Percentiles rank a stretch among this genome's conserved stretches.
phyloP scores from a whole-genome alignment of 2,888 invertebrate species.

The Panorpa germanica region DNA sequence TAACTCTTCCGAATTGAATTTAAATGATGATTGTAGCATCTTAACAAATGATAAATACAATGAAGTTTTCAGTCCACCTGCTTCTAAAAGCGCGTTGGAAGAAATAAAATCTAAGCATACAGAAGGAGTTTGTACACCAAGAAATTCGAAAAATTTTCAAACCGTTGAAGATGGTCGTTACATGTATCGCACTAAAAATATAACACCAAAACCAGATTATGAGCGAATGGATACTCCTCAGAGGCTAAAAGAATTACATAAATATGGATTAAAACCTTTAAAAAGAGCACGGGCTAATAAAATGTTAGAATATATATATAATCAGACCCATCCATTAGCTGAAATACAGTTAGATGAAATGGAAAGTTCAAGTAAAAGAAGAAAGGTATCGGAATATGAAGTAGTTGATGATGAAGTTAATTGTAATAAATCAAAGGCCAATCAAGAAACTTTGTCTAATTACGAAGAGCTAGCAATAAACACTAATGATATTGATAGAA shows the following conservation, averaged over 20 bases:
- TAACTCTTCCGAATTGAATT: no score
- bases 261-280: conserved; percentile 45
- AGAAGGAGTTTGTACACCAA: no score
- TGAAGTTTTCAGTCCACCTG: no score
- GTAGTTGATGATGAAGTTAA: conserved; percentile 10
- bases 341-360: conserved; percentile 16
- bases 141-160: no score
- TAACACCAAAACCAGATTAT: conserved; percentile 39
- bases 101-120: no score
- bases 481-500: no score
- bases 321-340: conserved; percentile 44
- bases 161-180: conserved; percentile 21
- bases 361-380: conserved; percentile 9
- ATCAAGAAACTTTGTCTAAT: no score
- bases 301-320: conserved; percentile 44
- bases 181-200: conserved; percentile 30
- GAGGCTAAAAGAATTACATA: conserved; percentile 34
- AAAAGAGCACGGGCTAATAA: conserved; percentile 43
- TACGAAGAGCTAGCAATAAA: no score
- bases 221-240: conserved; percentile 34
- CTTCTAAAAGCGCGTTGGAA: no score
- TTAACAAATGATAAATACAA: no score
- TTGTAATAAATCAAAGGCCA: conserved; percentile 5
- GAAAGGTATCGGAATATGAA: conserved; percentile 12
- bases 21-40: no score